Evolutionary conservation across 2,888 invertebrate genomes (phyloP), one percentile per base, ranked within the genome.

Genomic region (Melipona bicolor): DNA sequence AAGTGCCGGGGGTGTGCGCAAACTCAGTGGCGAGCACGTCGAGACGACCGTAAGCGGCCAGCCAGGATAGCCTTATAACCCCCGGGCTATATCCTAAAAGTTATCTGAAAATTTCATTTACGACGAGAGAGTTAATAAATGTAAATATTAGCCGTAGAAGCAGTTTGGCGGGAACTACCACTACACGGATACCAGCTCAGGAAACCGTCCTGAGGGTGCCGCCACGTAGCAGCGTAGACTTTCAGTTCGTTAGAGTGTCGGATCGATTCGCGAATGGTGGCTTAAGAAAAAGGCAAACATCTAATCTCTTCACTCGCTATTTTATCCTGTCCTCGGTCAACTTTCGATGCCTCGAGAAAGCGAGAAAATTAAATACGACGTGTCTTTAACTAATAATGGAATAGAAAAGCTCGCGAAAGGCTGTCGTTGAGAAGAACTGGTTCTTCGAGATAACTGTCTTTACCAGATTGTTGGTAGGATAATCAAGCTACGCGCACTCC

Each of bases 41-140:
- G 87, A 72, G 82, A 54, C 84, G 88, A 85, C 83, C 85, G 81
- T 81, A 71, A 71, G 87, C 87, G 87, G 81, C 83, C 83, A 75
- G 82, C 84, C 74, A 50, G 83, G 91, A 92, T 93, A 93, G 91
- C 89, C 91, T 92, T 91, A 92, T 92, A 93, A 92, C 92, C 93
- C 92, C 88, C 90, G 81, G 92, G 93, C 93, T 92, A 92, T 92
- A 93, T 93, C 92, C 93, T 92, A 94, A 93, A 93, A 94, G 93
- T 93, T 94, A 94, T 93, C 93, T 94, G 94, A 94, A 94, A 94
- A 94, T 94, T 94, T 94, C 93, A 93, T 94, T 94, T 93, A 93
- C 92, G 93, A 92, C 92, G 93, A 93, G 93, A 92, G 93, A 94
- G 94, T 94, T 94, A 94, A 94, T 93, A 94, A 94, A 94, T 93